Evolutionary conservation across 2,888 invertebrate genomes (phyloP), one percentile per base, ranked within the genome.

Genomic region (Ephialtes manifestator): DNA sequence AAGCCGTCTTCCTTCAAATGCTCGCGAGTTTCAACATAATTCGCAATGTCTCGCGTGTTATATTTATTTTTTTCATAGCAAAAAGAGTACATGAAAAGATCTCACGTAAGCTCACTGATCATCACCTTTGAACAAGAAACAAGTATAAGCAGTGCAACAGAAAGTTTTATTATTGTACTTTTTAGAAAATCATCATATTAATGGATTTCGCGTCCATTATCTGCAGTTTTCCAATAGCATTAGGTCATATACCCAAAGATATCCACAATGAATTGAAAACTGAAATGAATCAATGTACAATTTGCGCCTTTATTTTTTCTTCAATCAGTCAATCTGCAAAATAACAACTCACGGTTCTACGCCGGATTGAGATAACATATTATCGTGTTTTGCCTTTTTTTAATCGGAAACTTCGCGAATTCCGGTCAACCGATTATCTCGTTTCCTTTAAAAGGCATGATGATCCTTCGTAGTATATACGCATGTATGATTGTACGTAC

Each of bases 161-260:
- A 70, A 63, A 72, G 65, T 20, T 28, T 53, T 31, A 24, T 31
- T 51, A 53, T 46, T 80, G n/a, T 48, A 63, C 51, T 7, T 63
- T 48, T n/a, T n/a, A 65, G 51, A 48, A 20, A 51, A 39, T 39
- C 63, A 24, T 65, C 63, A 39, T 18, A 35, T 31, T 15, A 65
- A 53, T 74, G 15, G 53, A 76, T 39, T 65, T 75, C 75, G 75
- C 51, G 75, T 51, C 51, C 35, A 51, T 39, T 53, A 53, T 82
- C 78, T 85, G 85, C 82, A 85, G 75, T 76, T 78, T 75, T 79
- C 75, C 74, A 55, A 75, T 67, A 76, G 24, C 18, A 72, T 10
- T 51, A 74, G 74, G 51, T 78, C 48, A 83, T 58, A 3, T 77
- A 53, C 74, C 60, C 60, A 58, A 35, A 51, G 7, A 71, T 70